Evolutionary conservation across 2,113 vertebrate species (phyloP).

Genomic region (Tyto alba): DNA sequence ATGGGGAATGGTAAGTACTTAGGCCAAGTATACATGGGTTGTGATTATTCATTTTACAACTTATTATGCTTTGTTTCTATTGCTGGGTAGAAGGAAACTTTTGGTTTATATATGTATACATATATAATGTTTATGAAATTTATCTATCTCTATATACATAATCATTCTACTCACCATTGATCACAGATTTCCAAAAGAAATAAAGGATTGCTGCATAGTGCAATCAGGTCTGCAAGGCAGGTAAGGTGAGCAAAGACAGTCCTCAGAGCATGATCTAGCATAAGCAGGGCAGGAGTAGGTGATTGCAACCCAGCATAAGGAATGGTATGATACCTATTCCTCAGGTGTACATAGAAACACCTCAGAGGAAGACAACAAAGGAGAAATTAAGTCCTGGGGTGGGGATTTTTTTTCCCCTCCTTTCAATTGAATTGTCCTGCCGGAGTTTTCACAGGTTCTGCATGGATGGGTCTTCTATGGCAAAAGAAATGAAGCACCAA

Average conservation of each 20-base stretch:
- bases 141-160: neutral
- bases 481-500: neutral
- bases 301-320: neutral
- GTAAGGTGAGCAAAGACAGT: neutral
- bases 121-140: neutral
- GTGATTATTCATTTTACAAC: neutral
- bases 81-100: neutral
- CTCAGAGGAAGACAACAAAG: neutral
- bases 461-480: neutral
- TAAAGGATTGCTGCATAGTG: neutral
- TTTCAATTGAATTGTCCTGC: neutral
- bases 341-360: neutral
- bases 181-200: neutral
- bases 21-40: neutral
- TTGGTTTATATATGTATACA: neutral
- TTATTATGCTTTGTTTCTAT: neutral
- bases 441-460: neutral
- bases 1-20: neutral
- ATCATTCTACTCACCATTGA: neutral
- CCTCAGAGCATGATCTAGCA: fast-evolving
- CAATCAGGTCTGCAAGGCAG: neutral
- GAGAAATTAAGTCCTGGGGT: neutral
- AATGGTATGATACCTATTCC: neutral
- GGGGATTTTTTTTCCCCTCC: neutral
- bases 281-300: neutral